phyloP scores from a whole-genome alignment of 35 echinoderm and acorn worm species.

The Acanthaster planci region DNA sequence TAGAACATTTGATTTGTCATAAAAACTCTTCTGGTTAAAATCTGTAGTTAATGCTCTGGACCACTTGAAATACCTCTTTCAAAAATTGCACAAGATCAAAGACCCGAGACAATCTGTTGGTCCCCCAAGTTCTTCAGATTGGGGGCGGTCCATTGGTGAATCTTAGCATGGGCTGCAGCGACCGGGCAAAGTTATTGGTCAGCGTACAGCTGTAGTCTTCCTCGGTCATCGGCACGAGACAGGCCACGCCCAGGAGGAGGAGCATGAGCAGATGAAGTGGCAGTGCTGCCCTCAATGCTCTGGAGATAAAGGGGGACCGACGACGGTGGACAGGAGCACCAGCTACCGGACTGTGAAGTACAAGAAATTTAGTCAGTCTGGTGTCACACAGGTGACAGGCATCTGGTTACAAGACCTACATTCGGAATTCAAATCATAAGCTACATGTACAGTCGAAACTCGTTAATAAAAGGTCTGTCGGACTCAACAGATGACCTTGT shows the following conservation, averaged over 20 bases:
- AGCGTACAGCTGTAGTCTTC: conserved; percentile 95
- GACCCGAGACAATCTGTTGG: too few species aligned
- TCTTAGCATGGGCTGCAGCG: conserved; percentile 87
- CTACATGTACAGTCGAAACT: too few species aligned
- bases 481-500: too few species aligned
- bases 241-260: conserved; percentile 96
- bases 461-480: too few species aligned
- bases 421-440: too few species aligned
- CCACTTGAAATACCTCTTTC: neutral
- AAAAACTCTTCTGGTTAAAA: too few species aligned
- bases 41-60: too few species aligned
- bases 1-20: too few species aligned
- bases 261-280: conserved; percentile 95
- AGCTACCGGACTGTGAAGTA: conserved; percentile 41
- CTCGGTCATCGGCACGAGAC: conserved; percentile 91
- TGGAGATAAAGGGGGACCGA: conserved; percentile 61
- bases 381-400: too few species aligned
- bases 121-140: conserved; percentile 38
- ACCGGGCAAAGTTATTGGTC: conserved; percentile 95
- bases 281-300: conserved; percentile 82
- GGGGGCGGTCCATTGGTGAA: conserved; percentile 97
- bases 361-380: too few species aligned
- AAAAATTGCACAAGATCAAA: conserved; percentile 5
- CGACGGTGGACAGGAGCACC: conserved; percentile 28
- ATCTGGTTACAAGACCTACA: too few species aligned